Base-by-base conservation (phyloP, 2,113 vertebrate species). In the Vicugna pacos region DNA sequence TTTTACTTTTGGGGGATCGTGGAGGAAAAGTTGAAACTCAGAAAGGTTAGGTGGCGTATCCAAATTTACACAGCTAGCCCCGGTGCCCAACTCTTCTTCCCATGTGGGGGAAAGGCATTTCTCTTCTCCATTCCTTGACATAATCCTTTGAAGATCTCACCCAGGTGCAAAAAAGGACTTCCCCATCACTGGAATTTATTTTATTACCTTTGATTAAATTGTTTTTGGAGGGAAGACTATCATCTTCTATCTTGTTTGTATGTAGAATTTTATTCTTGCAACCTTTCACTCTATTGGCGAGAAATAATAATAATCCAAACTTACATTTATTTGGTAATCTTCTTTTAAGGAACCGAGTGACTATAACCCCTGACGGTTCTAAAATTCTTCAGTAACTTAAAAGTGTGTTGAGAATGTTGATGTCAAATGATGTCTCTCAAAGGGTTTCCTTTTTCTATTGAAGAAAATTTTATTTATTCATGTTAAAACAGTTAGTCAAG, bases 361-460 rank as follows among this genome's bases (percentile, higher is more conserved):
- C 28, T 79, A 19, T 81, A 52, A 82, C 16, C 20, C 8, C 8
- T 67, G 38, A 93, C 12, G 77, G 65, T 73, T 96, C 42, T n/a
- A 92, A 81, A 96, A 89, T 86, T 85, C 16, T 89, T 90, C 32
- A 77, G 48, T 54, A 76, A 89, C 50, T 92, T 93, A 62, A 86
- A 95, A 92, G 46, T 82, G 50, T 69, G 20, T 93, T 73, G 50
- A 90, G 52, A 96, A 73, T 86, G 22, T 85, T 90, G 76, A 73
- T 77, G 52, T 83, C 17, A 95, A 83, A 46, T 58, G 35, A 20
- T 85, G 85, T 84, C 8, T 91, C 15, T 46, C 26, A 38, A 87
- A 70, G 52, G 5, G 14, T 72, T 92, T 77, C 77, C 38, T 77
- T 95, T 89, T 56, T 60, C 6, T 87, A 22, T n/a, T 93, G 70